phyloP scores from a whole-genome alignment of 2,113 vertebrate genomes.

The Alethe castanea region DNA sequence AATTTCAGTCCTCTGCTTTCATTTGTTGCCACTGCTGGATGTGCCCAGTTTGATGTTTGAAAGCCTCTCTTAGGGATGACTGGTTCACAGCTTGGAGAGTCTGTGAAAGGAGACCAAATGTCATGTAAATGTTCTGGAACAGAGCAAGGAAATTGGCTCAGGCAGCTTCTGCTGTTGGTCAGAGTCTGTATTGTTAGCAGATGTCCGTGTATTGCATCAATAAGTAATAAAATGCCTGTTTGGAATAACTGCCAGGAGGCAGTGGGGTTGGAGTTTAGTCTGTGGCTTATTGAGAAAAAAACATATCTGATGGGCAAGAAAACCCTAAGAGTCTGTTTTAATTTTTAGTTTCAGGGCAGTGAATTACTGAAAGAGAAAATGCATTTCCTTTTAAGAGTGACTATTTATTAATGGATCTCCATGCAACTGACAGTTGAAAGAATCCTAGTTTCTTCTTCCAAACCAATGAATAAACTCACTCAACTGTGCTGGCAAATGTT shows the following conservation, averaged over 20 bases:
- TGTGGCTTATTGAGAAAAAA: background rate
- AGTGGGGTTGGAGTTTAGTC: background rate
- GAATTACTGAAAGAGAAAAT: background rate
- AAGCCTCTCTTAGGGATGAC: background rate
- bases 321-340: background rate
- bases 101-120: background rate
- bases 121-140: background rate
- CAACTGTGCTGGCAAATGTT: background rate
- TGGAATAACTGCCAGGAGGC: background rate
- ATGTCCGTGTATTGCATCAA: background rate
- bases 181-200: constrained; percentile 9
- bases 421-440: background rate
- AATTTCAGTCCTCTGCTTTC: background rate
- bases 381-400: background rate
- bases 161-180: background rate
- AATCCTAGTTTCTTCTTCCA: background rate
- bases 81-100: background rate
- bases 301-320: background rate
- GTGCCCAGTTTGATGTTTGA: background rate
- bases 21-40: background rate
- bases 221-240: constrained; percentile 17
- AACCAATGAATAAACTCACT: background rate
- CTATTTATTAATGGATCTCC: background rate
- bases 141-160: background rate
- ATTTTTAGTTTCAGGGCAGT: background rate